Percentiles rank a stretch among this genome's conserved stretches.
Conservation (phyloP, 1,140 invertebrate species). For the Lasioglossum albipes region DNA sequence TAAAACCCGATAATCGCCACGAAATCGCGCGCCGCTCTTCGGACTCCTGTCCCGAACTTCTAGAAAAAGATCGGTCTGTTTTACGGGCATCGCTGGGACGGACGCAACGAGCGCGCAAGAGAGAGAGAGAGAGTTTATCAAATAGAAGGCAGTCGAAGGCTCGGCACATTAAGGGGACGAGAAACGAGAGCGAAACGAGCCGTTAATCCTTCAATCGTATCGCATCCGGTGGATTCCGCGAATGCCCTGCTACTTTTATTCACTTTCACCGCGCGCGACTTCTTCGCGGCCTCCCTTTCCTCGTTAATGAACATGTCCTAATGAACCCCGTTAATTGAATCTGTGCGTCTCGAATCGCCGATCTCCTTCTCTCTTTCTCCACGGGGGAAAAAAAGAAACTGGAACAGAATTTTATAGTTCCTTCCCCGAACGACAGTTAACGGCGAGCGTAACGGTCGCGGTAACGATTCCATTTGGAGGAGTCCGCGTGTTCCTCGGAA, state of each 20-base stretch:
- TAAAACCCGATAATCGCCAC: neutral
- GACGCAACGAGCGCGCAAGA: too few species aligned
- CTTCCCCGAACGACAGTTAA: constrained; percentile 30
- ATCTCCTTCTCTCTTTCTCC: too few species aligned
- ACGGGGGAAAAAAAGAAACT: constrained; percentile 26
- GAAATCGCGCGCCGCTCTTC: neutral
- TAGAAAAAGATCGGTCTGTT: too few species aligned
- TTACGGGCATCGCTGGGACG: too few species aligned
- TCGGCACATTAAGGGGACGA: constrained; percentile 4
- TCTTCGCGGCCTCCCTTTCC: neutral
- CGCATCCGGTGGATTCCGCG: neutral
- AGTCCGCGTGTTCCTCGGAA: constrained; percentile 15
- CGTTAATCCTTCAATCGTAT: constrained; percentile 20
- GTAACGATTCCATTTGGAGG: constrained; percentile 28
- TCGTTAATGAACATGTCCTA: constrained; percentile 26
- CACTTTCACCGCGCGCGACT: constrained; percentile 12
- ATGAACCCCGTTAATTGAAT: constrained; percentile 33
- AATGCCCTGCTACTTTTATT: neutral
- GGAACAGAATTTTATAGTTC: constrained; percentile 35
- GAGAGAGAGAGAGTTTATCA: neutral
- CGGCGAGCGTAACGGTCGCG: constrained; percentile 25
- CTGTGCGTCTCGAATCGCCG: neutral
- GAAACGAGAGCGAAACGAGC: constrained; percentile 1
- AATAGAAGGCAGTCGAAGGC: constrained; percentile 11
- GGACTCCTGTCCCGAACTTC: neutral